phyloP scores from a whole-genome alignment of 2,888 invertebrate genomes.

The Andricus quercusramuli region DNA sequence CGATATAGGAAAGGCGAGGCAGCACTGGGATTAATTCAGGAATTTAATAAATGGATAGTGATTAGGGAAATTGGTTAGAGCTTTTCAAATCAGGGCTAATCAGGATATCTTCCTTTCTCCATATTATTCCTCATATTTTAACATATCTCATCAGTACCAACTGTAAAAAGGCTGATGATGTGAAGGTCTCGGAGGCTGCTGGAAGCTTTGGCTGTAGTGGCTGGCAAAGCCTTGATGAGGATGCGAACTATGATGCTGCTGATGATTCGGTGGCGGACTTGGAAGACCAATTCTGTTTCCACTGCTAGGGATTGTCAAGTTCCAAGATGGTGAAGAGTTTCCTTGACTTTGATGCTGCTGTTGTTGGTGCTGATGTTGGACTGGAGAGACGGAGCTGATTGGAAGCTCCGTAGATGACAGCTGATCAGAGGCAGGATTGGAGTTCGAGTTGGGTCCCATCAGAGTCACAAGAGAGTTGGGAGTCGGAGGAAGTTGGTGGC shows the following conservation, averaged over 20 bases:
- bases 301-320: constrained; percentile 62
- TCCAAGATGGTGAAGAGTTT: constrained; percentile 70
- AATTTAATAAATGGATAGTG: too few relatives aligned
- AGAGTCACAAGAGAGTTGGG: constrained; percentile 79
- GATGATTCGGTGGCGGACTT: constrained; percentile 65
- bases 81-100: background rate
- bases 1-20: too few relatives aligned
- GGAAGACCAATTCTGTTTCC: constrained; percentile 63
- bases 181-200: constrained; percentile 69
- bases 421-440: constrained; percentile 70
- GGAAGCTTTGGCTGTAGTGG: constrained; percentile 71
- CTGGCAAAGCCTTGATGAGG: constrained; percentile 70
- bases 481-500: constrained; percentile 77
- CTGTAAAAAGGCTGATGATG: constrained; percentile 71
- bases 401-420: constrained; percentile 66
- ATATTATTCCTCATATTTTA: background rate
- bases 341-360: constrained; percentile 60
- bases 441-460: constrained; percentile 79
- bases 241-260: constrained; percentile 67
- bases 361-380: constrained; percentile 62
- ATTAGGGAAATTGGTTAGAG: too few relatives aligned
- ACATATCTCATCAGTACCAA: constrained; percentile 63
- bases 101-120: background rate
- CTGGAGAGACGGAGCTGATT: constrained; percentile 68
- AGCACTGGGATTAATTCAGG: background rate